Evolutionary conservation across 2,797 vertebrate genomes (phyloP).

Genomic region (Chrysocyon brachyurus): DNA sequence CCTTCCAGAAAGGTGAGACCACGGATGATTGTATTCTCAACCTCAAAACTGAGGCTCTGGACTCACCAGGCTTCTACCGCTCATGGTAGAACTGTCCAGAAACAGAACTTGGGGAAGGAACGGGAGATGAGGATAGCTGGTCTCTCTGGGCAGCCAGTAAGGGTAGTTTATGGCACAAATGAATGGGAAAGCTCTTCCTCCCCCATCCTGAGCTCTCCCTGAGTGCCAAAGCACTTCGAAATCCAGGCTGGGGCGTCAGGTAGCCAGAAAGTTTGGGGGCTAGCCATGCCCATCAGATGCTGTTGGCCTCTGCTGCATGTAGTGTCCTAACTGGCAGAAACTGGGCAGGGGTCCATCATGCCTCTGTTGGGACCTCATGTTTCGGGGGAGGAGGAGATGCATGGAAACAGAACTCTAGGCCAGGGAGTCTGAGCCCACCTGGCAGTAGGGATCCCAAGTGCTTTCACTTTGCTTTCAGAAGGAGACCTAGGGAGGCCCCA

Average conservation of each 20-base stretch:
- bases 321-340: neutral
- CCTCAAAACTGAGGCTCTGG: neutral
- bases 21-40: rapidly evolving
- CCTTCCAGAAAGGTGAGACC: neutral
- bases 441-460: no score
- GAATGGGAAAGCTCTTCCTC: neutral
- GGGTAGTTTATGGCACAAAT: neutral
- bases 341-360: neutral
- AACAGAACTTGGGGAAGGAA: neutral
- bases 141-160: rapidly evolving
- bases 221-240: rapidly evolving
- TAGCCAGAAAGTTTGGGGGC: rapidly evolving
- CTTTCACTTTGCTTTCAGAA: neutral
- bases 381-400: rapidly evolving
- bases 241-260: neutral
- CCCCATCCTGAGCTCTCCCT: neutral
- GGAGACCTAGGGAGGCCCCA: neutral
- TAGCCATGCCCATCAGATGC: neutral
- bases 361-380: neutral
- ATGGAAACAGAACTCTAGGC: neutral
- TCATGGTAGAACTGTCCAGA: rapidly evolving
- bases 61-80: rapidly evolving
- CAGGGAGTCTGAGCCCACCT: no score
- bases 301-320: neutral
- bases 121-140: neutral